phyloP scores from a whole-genome alignment of 2,888 invertebrate genomes.

The Neoscelio sp. region DNA sequence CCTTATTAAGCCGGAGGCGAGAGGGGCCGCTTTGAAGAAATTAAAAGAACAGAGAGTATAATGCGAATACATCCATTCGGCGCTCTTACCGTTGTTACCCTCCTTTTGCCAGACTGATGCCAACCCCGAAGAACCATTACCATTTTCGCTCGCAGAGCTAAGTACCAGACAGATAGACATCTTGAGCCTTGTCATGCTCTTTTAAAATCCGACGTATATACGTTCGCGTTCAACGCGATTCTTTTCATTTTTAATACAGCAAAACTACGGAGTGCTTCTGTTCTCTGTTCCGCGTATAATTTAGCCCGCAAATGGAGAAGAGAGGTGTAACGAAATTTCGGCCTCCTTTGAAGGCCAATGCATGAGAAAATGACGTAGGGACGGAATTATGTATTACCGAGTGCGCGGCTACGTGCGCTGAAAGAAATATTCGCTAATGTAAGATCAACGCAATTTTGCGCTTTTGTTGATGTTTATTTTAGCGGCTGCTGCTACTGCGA shows the following conservation, averaged over 20 bases:
- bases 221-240: constrained; percentile 63
- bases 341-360: constrained; percentile 67
- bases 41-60: constrained; percentile 82
- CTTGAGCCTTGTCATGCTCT: constrained; percentile 80
- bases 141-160: constrained; percentile 77
- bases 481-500: constrained; percentile 24
- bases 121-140: constrained; percentile 76
- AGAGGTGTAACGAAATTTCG: constrained; percentile 68
- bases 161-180: constrained; percentile 81
- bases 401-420: constrained; percentile 38
- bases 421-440: constrained; percentile 65
- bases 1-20: constrained; percentile 81
- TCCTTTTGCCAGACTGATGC: constrained; percentile 61
- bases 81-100: constrained; percentile 63
- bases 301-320: constrained; percentile 63
- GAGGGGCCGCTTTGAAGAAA: constrained; percentile 80
- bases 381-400: constrained; percentile 65
- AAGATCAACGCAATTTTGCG: constrained; percentile 65
- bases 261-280: constrained; percentile 62
- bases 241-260: constrained; percentile 73
- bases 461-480: constrained; percentile 65
- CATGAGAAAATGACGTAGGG: constrained; percentile 64
- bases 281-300: constrained; percentile 59
- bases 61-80: constrained; percentile 82
- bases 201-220: constrained; percentile 77